Conservation (phyloP, 92 coral and sea anemone genomes). For the Pocillopora meandrina region DNA sequence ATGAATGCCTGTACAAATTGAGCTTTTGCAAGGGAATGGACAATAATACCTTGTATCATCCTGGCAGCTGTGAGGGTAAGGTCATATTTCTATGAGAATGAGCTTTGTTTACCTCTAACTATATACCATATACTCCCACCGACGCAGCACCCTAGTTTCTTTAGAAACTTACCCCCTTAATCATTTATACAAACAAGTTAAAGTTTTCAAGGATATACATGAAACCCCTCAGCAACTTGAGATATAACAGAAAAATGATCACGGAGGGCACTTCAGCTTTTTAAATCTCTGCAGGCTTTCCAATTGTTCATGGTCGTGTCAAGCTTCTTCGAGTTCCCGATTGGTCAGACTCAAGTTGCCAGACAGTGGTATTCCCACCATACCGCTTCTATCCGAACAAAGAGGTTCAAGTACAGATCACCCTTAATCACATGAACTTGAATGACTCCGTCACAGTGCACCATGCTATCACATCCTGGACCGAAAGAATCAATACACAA, state of each 20-base stretch:
- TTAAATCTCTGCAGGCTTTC: neutral
- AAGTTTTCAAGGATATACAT: too few species aligned
- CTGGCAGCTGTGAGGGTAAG: conserved; percentile 9
- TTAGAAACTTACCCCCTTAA: too few species aligned
- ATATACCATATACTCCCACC: too few species aligned
- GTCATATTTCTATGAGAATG: too few species aligned
- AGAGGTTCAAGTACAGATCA: conserved; percentile 17
- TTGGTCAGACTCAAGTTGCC: conserved; percentile 14
- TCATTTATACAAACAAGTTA: too few species aligned
- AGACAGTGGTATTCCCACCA: conserved; percentile 6
- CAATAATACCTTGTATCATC: neutral
- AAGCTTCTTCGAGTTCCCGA: neutral
- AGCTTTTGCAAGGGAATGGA: neutral
- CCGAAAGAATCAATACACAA: neutral
- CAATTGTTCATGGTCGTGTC: neutral
- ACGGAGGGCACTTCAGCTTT: neutral
- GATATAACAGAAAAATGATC: too few species aligned
- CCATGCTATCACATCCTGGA: neutral
- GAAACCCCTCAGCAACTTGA: too few species aligned
- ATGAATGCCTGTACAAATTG: neutral
- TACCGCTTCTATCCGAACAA: conserved; percentile 28
- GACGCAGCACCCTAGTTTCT: too few species aligned
- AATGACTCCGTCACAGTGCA: neutral
- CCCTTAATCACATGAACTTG: conserved; percentile 6
- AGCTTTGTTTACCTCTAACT: too few species aligned